These are phyloP conservation scores for Alectoris magna DNA, from an alignment of 2,797 vertebrate species.

Conservation along the genomic window DNA sequence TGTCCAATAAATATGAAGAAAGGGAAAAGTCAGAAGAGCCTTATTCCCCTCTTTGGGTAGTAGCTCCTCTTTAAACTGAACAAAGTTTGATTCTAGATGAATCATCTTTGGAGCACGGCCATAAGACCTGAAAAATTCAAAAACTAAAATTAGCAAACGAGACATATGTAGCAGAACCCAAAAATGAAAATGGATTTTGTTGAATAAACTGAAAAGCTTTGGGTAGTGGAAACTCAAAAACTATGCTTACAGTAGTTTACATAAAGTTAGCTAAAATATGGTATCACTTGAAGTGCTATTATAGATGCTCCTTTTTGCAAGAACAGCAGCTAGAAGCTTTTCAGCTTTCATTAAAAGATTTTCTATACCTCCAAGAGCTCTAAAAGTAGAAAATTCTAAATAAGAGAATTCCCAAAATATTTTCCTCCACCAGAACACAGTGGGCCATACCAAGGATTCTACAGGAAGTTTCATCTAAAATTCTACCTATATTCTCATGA, in stretches of 20 bases:
- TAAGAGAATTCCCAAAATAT: background rate
- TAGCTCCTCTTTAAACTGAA: constrained; percentile 98
- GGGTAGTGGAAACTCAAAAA: background rate
- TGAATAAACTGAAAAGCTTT: background rate
- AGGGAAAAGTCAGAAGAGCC: constrained; percentile 98
- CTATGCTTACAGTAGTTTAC: background rate
- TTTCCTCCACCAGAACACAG: background rate
- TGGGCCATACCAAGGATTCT: background rate
- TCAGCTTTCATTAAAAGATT: background rate
- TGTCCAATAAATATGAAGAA: constrained; percentile 98
- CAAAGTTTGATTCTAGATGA: constrained; percentile 97
- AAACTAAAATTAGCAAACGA: background rate
- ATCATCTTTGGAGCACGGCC: constrained; percentile 99
- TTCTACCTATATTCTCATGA: background rate
- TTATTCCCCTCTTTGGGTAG: constrained; percentile 97
- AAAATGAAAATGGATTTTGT: background rate
- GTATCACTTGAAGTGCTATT: background rate
- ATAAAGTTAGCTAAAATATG: background rate
- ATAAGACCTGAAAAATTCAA: constrained; percentile 86
- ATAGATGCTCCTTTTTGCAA: background rate
- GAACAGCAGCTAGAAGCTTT: background rate
- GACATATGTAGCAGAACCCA: background rate
- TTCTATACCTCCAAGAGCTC: background rate
- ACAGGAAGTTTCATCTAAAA: background rate
- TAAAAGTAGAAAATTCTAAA: background rate